Evolutionary conservation across 2,797 vertebrate genomes (phyloP).

Genomic region (Echeneis naucrates): DNA sequence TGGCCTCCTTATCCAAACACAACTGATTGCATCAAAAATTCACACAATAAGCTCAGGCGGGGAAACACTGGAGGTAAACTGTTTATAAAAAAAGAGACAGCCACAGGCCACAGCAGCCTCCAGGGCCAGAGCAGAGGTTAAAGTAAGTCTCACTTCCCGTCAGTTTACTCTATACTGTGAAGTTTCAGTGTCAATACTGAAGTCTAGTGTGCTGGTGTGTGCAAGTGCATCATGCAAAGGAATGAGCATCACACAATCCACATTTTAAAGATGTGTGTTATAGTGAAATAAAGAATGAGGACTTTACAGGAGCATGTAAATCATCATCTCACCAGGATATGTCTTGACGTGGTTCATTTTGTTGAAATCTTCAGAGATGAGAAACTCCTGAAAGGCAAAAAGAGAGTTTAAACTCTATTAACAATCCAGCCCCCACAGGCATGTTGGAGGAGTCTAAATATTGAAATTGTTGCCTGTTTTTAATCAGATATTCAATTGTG

Average conservation of each 20-base stretch:
- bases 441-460: constrained; percentile 36
- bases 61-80: neutral
- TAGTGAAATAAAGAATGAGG: neutral
- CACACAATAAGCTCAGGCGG: neutral
- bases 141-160: neutral
- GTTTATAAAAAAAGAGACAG: neutral
- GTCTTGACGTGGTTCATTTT: constrained; percentile 99
- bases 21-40: neutral
- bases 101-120: neutral
- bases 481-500: constrained; percentile 2
- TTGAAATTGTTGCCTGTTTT: constrained; percentile 5
- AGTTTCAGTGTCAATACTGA: neutral
- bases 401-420: constrained; percentile 31
- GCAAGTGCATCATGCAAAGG: neutral
- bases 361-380: constrained; percentile 98
- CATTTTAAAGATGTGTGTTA: neutral
- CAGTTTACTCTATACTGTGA: neutral
- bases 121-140: neutral
- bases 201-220: neutral
- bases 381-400: constrained; percentile 89
- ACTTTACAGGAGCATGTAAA: neutral
- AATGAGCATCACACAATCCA: neutral
- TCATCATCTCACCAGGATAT: constrained; percentile 91
- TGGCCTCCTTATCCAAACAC: too few species aligned
- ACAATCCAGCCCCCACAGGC: neutral